Conservation (phyloP, 1,140 invertebrate species). For the Zaprionus africanus region DNA sequence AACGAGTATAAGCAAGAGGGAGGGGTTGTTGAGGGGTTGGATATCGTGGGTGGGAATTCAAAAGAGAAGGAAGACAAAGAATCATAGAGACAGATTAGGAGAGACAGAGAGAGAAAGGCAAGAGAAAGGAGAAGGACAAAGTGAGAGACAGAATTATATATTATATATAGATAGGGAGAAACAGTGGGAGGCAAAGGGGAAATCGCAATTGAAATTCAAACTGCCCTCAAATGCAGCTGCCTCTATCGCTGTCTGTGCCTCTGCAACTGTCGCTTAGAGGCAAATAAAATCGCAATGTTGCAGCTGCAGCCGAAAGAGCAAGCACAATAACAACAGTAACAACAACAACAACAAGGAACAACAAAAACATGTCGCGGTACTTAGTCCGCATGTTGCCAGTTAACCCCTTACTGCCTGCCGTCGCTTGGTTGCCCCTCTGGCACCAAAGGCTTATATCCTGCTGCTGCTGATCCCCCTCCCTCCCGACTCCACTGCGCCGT, state of each 20-base stretch:
- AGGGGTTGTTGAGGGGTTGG: background rate
- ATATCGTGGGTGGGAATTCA: background rate
- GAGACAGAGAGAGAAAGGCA: background rate
- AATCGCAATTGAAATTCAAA: background rate
- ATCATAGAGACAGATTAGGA: background rate
- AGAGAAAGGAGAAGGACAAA: background rate
- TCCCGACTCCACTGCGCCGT: background rate
- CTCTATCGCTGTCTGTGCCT: background rate
- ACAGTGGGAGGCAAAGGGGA: background rate
- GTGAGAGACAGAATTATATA: background rate
- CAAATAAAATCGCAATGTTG: slow-evolving; percentile 8
- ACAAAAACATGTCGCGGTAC: slow-evolving; percentile 56
- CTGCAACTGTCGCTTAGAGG: background rate
- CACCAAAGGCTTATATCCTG: slow-evolving; percentile 1
- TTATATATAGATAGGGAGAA: background rate
- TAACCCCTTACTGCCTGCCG: background rate
- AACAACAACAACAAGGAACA: background rate
- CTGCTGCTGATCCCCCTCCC: background rate
- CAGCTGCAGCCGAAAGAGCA: background rate
- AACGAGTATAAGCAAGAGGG: background rate
- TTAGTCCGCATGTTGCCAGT: slow-evolving; percentile 27
- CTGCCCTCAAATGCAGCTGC: background rate
- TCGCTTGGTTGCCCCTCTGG: slow-evolving; percentile 16
- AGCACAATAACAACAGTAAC: slow-evolving; percentile 16
- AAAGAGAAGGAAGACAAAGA: background rate